Base-by-base conservation (phyloP, 2,888 invertebrate species). In the Agonopterix subpropinquella region DNA sequence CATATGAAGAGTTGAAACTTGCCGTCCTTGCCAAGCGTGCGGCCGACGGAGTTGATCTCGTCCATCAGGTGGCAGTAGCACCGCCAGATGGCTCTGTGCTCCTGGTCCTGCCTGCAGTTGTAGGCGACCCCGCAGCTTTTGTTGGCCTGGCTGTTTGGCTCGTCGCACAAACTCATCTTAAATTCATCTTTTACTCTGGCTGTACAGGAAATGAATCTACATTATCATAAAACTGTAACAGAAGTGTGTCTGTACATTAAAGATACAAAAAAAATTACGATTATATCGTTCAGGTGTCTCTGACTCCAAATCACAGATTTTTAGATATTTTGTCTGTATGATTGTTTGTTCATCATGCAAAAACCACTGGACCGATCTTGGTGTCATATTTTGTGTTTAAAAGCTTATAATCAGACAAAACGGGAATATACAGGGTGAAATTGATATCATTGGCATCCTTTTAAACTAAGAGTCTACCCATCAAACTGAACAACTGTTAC, bases 1-100 rank as follows among this genome's bases (percentile, higher is more conserved):
- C 98, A 98, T 61, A 98, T 94, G 72, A 99, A 98, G 41, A 98
- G 91, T 80, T 99, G 98, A 77, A 99, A 98, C 82, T 98, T 98
- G 46, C 98, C 98, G 85, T 99, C 99, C 79, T 99, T 99, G 48
- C 99, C 99, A 15, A 97, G 90, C n/a, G 94, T 89, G 11, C 85
- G 78, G 48, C 96, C 96, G 1, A 94, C 94, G 45, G 92, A 92
- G 74, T 93, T 94, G 54, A 99, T 96, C 79, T 96, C 96, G 66
- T 95, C 94, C 71, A 98, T 92, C 10, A 98, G 90, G 69, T 96
- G 95, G 77, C 96, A 95, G 82, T 96, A 97, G 67, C 96, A 94
- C 52, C 95, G 90, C 92, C 97, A 95, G 54, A 97, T 94, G 8
- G 94, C 92, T 46, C 93, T 83, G 59, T 91, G 86, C 65, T 92